Percentiles rank a stretch among this genome's conserved stretches.
Evolutionary conservation across 2,797 vertebrate species (phyloP).

Genomic region (Gobio occitaniae): DNA sequence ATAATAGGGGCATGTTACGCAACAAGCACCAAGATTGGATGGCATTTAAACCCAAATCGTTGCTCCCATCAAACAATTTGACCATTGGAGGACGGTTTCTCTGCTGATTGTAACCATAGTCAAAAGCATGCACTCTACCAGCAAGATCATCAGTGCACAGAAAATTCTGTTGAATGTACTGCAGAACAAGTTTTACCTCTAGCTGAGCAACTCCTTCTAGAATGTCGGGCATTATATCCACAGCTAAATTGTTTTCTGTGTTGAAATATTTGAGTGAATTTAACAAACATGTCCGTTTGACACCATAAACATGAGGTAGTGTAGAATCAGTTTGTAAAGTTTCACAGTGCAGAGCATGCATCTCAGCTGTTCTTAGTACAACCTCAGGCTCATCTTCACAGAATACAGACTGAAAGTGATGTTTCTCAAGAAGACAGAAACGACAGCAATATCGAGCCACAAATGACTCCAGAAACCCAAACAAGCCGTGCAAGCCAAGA

Average conservation of each 20-base stretch:
- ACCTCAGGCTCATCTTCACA: conserved; percentile 41
- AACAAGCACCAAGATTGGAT: conserved; percentile 55
- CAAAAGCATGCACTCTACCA: conserved; percentile 2
- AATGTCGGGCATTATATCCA: conserved; percentile 7
- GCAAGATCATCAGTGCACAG: background rate
- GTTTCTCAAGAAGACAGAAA: conserved; percentile 54
- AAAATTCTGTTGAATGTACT: background rate
- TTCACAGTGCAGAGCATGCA: conserved; percentile 50
- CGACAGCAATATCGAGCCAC: conserved; percentile 52
- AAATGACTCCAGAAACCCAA: conserved; percentile 62
- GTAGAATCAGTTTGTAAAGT: conserved; percentile 52
- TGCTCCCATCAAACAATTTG: conserved; percentile 47
- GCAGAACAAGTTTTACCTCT: conserved; percentile 17
- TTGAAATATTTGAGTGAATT: conserved; percentile 13
- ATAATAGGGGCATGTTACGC: conserved; percentile 49
- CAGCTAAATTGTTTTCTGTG: conserved; percentile 4
- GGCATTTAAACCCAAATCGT: conserved; percentile 56
- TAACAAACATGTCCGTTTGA: background rate
- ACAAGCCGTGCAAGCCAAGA: conserved; percentile 45
- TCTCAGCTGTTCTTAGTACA: conserved; percentile 30
- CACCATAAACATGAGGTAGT: background rate
- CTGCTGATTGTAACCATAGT: conserved; percentile 45
- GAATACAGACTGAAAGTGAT: conserved; percentile 52
- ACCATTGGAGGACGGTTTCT: conserved; percentile 39
- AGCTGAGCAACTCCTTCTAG: conserved; percentile 5